A percentile compares a stretch with the other conserved stretches of the same genome.
Evolutionary conservation across 2,888 invertebrate genomes (phyloP).

Genomic region (Microctonus hyperodae): DNA sequence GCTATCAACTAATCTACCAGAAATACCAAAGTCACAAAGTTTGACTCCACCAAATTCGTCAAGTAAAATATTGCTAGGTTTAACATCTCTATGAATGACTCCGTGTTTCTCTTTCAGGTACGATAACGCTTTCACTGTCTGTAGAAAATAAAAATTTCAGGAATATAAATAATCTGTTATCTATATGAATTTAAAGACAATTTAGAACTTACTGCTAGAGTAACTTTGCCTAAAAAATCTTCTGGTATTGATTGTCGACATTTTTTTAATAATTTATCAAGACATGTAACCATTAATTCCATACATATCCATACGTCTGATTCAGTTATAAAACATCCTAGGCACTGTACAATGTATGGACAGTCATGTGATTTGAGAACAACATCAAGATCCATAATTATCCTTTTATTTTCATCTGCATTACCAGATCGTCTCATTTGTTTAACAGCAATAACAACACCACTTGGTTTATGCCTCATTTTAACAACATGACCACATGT

Average conservation of each 20-base stretch:
- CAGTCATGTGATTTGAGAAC: constrained; percentile 98
- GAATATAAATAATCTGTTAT: constrained; percentile 17
- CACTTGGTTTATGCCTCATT: constrained; percentile 89
- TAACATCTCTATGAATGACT: constrained; percentile 97
- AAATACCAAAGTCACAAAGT: constrained; percentile 99
- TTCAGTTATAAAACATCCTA: constrained; percentile 97
- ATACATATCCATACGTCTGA: constrained; percentile 99
- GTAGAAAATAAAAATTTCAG: constrained; percentile 43
- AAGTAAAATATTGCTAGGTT: constrained; percentile 97
- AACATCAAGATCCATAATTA: constrained; percentile 98
- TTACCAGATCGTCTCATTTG: constrained; percentile 98
- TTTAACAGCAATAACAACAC: constrained; percentile 92
- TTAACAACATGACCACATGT: constrained; percentile 98
- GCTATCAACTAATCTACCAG: constrained; percentile 96
- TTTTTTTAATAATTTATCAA: constrained; percentile 93
- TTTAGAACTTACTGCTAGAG: constrained; percentile 83
- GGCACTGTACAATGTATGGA: constrained; percentile 94
- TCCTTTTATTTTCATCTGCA: constrained; percentile 95
- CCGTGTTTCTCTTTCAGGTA: constrained; percentile 97
- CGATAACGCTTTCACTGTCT: constrained; percentile 95
- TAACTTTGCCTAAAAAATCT: constrained; percentile 94
- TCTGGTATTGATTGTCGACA: constrained; percentile 93
- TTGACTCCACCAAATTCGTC: constrained; percentile 96
- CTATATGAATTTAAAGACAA: background rate
- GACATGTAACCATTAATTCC: constrained; percentile 99